Percentiles rank a stretch among this genome's conserved stretches.
These are phyloP conservation scores for Sepioteuthis lessoniana DNA, from an alignment of 2,888 invertebrate genomes.

Conservation along the genomic window DNA sequence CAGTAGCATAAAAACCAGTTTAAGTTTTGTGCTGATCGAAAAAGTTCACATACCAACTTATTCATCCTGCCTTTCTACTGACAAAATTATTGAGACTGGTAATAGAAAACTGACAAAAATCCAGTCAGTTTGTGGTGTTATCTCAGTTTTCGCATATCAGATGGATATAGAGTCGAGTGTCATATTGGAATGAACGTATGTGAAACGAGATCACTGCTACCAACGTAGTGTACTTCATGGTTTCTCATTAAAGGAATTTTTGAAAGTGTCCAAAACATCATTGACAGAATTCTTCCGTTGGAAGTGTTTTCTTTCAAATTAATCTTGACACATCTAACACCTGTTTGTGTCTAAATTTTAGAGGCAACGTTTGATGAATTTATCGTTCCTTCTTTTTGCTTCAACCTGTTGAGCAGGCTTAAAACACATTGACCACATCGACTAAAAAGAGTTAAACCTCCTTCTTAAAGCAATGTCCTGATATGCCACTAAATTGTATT, in stretches of 20 bases:
- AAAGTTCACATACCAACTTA: background rate
- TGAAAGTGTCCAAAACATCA: background rate
- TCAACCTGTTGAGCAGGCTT: too few species aligned
- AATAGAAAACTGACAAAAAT: background rate
- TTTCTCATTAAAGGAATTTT: background rate
- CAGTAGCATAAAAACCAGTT: too few species aligned
- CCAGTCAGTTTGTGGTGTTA: background rate
- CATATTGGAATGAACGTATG: background rate
- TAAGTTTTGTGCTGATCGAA: background rate
- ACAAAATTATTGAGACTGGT: background rate
- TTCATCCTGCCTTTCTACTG: background rate
- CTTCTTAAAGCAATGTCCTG: too few species aligned
- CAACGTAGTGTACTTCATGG: background rate
- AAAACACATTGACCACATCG: too few species aligned
- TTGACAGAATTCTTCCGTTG: background rate
- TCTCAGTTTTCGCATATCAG: background rate
- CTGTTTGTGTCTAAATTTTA: too few species aligned
- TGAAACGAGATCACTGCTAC: background rate
- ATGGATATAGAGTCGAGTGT: background rate
- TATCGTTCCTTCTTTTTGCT: too few species aligned
- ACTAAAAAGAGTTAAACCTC: too few species aligned
- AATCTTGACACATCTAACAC: too few species aligned
- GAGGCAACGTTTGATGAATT: too few species aligned
- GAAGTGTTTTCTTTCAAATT: too few species aligned
- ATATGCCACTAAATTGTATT: too few species aligned